Conservation (phyloP, 2,888 invertebrate species). For the Metalampra italica region DNA sequence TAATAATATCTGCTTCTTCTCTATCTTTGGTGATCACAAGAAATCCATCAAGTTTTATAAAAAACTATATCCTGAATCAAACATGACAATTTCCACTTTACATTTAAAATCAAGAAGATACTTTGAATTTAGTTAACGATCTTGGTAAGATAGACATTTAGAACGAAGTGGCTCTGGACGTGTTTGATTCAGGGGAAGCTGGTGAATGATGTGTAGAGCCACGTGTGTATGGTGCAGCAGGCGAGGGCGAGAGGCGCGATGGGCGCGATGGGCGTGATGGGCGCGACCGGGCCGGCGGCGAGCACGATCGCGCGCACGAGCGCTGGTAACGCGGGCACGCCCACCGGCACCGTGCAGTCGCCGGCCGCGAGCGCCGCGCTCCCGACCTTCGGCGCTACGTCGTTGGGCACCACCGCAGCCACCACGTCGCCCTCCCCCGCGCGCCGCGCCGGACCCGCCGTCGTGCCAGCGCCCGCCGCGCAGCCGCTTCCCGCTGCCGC, state of each 20-base stretch:
- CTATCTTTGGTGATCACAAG: neutral
- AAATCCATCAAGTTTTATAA: neutral
- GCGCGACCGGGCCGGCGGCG: conserved; percentile 68
- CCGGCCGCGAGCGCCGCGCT: conserved; percentile 33
- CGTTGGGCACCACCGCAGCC: conserved; percentile 22
- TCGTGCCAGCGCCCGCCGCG: conserved; percentile 69
- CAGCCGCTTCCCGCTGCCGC: conserved; percentile 40
- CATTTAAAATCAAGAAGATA: neutral
- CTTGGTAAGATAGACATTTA: no score
- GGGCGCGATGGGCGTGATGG: conserved; percentile 71
- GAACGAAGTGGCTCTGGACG: neutral
- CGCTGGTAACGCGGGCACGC: conserved; percentile 76
- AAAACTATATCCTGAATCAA: neutral
- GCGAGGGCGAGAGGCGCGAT: conserved; percentile 77
- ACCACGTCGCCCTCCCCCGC: conserved; percentile 52
- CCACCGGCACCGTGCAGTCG: conserved; percentile 49
- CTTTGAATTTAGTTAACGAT: no score
- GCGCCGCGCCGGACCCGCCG: conserved; percentile 67
- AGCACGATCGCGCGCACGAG: conserved; percentile 81
- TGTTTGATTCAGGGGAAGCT: neutral
- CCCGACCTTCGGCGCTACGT: conserved; percentile 21
- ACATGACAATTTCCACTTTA: neutral
- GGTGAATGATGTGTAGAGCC: neutral
- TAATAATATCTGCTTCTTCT: conserved; percentile 4
- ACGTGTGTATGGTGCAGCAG: conserved; percentile 28